These are phyloP conservation scores for Cyrtonyx montezumae DNA, from an alignment of 2,113 vertebrate genomes.

Conservation along the genomic window DNA sequence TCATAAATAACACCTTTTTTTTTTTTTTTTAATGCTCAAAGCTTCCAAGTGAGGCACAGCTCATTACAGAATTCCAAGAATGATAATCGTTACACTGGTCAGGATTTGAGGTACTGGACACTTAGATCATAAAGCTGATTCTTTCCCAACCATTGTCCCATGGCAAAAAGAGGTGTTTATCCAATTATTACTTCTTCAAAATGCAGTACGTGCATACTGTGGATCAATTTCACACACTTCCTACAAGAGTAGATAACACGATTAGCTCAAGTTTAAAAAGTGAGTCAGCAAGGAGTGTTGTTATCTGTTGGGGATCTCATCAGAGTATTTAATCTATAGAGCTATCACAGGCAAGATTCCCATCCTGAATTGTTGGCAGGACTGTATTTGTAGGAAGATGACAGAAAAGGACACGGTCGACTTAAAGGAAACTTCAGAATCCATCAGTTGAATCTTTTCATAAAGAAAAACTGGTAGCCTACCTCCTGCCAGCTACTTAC, in stretches of 20 bases:
- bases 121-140: neutral
- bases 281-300: neutral
- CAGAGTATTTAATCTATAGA: neutral
- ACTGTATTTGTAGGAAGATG: neutral
- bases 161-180: neutral
- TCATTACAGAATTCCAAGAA: neutral
- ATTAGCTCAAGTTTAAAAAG: neutral
- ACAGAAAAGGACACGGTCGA: neutral
- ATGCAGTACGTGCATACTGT: neutral
- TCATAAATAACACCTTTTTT: neutral
- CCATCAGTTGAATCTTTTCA: neutral
- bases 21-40: neutral
- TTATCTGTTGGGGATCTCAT: neutral
- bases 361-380: neutral
- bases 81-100: neutral
- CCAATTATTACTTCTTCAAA: neutral
- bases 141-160: neutral
- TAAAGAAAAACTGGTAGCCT: neutral
- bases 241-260: neutral
- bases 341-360: neutral
- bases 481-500: conserved; percentile 3
- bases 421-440: neutral
- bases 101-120: neutral
- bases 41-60: neutral
- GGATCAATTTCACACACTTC: neutral